Conservation (phyloP, 2,888 invertebrate genomes). For the Seladonia tumulorum region DNA sequence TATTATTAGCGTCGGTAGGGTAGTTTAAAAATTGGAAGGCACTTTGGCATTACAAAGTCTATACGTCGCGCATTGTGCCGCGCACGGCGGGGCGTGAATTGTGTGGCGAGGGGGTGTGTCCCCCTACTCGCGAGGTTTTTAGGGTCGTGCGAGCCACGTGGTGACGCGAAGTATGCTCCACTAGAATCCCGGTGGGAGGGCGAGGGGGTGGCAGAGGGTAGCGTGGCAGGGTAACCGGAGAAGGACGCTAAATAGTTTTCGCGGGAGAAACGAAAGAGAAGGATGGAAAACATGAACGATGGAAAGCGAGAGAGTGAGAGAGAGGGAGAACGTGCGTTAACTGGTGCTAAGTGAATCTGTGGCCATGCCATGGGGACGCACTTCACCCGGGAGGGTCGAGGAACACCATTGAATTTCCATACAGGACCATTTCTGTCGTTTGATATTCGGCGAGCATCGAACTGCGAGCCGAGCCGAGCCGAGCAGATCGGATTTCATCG, state of each 20-base stretch:
- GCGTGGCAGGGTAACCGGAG: constrained; percentile 11
- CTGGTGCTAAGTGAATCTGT: constrained; percentile 81
- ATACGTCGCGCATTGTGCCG: constrained; percentile 65
- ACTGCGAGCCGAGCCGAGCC: constrained; percentile 19
- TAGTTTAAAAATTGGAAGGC: constrained; percentile 68
- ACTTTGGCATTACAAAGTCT: constrained; percentile 69
- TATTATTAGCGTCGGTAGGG: constrained; percentile 49
- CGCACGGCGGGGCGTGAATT: constrained; percentile 75
- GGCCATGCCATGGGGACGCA: constrained; percentile 75
- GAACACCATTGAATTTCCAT: constrained; percentile 70
- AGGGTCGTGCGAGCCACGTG: constrained; percentile 74
- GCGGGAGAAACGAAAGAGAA: constrained; percentile 40
- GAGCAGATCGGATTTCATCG: neutral
- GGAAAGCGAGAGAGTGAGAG: constrained; percentile 10
- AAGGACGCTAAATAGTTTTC: constrained; percentile 64
- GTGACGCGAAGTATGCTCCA: constrained; percentile 73
- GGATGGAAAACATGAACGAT: neutral
- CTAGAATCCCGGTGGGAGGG: constrained; percentile 26
- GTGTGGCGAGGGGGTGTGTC: constrained; percentile 76
- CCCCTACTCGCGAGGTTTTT: constrained; percentile 68
- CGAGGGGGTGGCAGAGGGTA: constrained; percentile 15
- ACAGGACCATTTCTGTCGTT: constrained; percentile 61
- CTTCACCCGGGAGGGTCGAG: constrained; percentile 62
- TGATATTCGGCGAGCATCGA: constrained; percentile 53
- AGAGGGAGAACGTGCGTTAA: constrained; percentile 70